Base-by-base conservation (phyloP, 2,888 invertebrate species). In the Steromphala cineraria region DNA sequence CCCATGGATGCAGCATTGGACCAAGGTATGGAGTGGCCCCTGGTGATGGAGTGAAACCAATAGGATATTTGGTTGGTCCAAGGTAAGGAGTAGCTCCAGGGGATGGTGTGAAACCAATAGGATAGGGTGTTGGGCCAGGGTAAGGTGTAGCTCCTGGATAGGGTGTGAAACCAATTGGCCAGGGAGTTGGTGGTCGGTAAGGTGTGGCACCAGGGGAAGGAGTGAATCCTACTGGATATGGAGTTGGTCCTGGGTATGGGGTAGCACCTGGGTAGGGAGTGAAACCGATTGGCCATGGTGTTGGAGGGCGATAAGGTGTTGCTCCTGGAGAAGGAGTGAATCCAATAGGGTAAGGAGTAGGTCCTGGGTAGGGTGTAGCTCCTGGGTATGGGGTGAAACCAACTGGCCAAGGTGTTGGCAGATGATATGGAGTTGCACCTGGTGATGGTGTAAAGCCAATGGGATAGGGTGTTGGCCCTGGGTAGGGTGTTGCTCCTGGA, bases 101-200 rank as follows among this genome's bases (percentile, higher is more conserved):
- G 2, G 75, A 75, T 21, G 75, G 75, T 3, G 75, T 75, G 52
- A 13, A 78, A 10, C 67, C 78, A 28, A 78, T 46, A 0, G 67
- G 67, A 40, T 53, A 77, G 46, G 83, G 78, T 15, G 85, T 75
- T 55, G 87, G 87, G 36, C 80, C 80, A 24, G 83, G 83, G 24
- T 80, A 71, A 15, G 80, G 83, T 52, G 82, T 82, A 15, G 75
- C 75, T 4, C 75, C 74, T 3, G 52, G 74, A 19, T 52, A 75
- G 2, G 74, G 74, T 19, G 46, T 46, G 46, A 40, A 75, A 10
- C 74, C 74, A 40, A 75, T 75, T 36, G 74, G 74, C 17, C 21
- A 75, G 7, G 74, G 74, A 19, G 74, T 75, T 19, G 74, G 74
- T 17, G 19, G 40, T 19, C 21, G 36, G 46, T 75, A 75, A 40